Evolutionary conservation across 2,113 vertebrate species (phyloP).

Genomic region (Coreoperca whiteheadi): DNA sequence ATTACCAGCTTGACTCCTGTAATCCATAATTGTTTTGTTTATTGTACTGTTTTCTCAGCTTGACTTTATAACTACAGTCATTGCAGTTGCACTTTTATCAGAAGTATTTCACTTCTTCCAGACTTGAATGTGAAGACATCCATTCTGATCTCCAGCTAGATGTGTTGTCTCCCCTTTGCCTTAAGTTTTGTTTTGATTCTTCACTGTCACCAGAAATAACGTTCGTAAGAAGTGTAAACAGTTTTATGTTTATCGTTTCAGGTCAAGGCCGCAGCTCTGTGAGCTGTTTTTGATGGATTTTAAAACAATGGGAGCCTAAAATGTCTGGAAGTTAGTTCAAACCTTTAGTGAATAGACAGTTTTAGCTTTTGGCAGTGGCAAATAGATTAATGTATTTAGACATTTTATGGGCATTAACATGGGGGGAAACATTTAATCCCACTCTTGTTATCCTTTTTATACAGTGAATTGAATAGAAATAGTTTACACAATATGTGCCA

Average conservation of each 20-base stretch:
- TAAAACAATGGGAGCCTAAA: slow-evolving; percentile 52
- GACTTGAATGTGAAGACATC: slow-evolving; percentile 42
- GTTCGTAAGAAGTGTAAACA: slow-evolving; percentile 69
- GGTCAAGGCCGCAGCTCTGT: slow-evolving; percentile 61
- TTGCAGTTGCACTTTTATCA: slow-evolving; percentile 49
- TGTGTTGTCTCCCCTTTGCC: slow-evolving; percentile 63
- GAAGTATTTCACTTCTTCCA: slow-evolving; percentile 37
- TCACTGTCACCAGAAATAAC: slow-evolving; percentile 75
- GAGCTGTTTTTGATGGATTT: slow-evolving; percentile 58
- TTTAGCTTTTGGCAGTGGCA: slow-evolving; percentile 40
- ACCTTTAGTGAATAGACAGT: slow-evolving; percentile 28
- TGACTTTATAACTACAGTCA: slow-evolving; percentile 52
- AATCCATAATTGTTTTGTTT: slow-evolving; percentile 58
- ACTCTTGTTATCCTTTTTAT: not conserved
- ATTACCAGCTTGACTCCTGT: slow-evolving; percentile 29
- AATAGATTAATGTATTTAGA: slow-evolving; percentile 17
- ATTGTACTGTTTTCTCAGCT: slow-evolving; percentile 56
- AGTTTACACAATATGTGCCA: slow-evolving; percentile 8
- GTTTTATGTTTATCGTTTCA: slow-evolving; percentile 64
- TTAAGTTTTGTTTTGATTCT: slow-evolving; percentile 68
- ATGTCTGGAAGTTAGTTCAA: slow-evolving; percentile 36
- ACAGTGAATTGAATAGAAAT: slow-evolving; percentile 4
- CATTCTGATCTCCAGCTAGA: slow-evolving; percentile 44
- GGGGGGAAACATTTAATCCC: not conserved
- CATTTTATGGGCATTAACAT: not conserved